These are phyloP conservation scores for Limnephilus marmoratus DNA, from an alignment of 2,888 invertebrate species.

Conservation along the genomic window DNA sequence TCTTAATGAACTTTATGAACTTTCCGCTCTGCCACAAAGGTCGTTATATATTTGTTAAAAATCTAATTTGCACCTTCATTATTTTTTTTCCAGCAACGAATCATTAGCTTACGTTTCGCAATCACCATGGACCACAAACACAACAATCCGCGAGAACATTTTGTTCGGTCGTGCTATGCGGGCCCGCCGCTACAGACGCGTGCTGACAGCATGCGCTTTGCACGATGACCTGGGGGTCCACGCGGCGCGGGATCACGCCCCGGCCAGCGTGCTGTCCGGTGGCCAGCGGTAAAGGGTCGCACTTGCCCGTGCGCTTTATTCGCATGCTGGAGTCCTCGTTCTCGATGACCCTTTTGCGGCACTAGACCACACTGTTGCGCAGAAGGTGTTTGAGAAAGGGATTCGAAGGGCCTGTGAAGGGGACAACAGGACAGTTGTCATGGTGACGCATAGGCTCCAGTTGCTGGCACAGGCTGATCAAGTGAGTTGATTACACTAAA, in stretches of 20 bases:
- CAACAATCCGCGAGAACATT: slow-evolving; percentile 87
- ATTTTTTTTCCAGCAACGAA: slow-evolving; percentile 67
- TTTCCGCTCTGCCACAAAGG: too few species aligned
- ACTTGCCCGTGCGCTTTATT: slow-evolving; percentile 89
- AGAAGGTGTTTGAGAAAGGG: slow-evolving; percentile 86
- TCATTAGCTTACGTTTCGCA: slow-evolving; percentile 86
- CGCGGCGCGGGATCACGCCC: slow-evolving; percentile 62
- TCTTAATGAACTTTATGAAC: too few species aligned
- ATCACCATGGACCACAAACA: slow-evolving; percentile 88
- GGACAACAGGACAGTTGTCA: slow-evolving; percentile 83
- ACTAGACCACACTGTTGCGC: slow-evolving; percentile 86
- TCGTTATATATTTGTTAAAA: neutral
- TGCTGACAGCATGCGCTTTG: slow-evolving; percentile 84
- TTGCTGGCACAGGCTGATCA: slow-evolving; percentile 84
- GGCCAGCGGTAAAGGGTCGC: slow-evolving; percentile 89
- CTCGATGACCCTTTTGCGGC: slow-evolving; percentile 91
- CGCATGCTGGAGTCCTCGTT: slow-evolving; percentile 84
- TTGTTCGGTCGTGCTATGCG: slow-evolving; percentile 86
- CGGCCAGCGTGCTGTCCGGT: slow-evolving; percentile 69
- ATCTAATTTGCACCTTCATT: neutral
- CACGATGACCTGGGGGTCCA: slow-evolving; percentile 80
- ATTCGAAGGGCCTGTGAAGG: slow-evolving; percentile 81
- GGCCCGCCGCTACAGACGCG: slow-evolving; percentile 81
- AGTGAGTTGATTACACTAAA: slow-evolving; percentile 70
- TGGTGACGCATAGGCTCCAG: slow-evolving; percentile 88